A percentile compares a stretch with the other conserved stretches of the same genome.
phyloP scores from a whole-genome alignment of 2,113 vertebrate genomes.

The Cranoglanis bouderius region DNA sequence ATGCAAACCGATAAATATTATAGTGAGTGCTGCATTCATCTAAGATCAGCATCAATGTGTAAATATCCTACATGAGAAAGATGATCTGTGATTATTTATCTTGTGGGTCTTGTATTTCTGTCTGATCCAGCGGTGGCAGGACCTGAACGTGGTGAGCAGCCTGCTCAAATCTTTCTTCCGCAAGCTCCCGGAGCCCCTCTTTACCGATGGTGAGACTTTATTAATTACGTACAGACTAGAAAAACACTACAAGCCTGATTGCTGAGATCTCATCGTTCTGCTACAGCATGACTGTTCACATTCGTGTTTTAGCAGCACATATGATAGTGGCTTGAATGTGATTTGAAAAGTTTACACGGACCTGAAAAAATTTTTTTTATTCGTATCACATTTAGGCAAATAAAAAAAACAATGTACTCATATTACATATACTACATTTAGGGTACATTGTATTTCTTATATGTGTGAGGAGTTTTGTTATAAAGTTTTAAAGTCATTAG shows the following conservation, averaged over 20 bases:
- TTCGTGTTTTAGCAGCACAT: background rate
- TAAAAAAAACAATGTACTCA: background rate
- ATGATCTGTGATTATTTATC: background rate
- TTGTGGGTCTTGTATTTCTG: background rate
- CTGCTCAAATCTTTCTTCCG: constrained; percentile 96
- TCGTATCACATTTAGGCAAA: background rate
- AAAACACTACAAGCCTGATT: background rate
- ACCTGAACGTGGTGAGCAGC: constrained; percentile 96
- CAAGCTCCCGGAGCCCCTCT: constrained; percentile 94
- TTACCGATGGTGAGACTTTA: constrained; percentile 88
- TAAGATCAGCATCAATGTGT: background rate
- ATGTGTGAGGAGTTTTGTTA: too few species aligned
- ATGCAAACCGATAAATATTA: background rate
- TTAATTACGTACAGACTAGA: background rate
- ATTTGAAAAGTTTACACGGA: background rate
- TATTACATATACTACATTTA: background rate
- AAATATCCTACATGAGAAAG: too few species aligned
- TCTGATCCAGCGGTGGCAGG: constrained; percentile 88
- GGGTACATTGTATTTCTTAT: background rate
- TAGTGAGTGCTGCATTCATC: background rate
- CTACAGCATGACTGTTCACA: background rate
- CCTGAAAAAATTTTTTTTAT: background rate
- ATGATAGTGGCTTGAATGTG: background rate
- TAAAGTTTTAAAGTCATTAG: background rate
- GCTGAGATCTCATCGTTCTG: background rate